phyloP scores from a whole-genome alignment of 2,888 invertebrate species.

The Neocrepidodera transversa region DNA sequence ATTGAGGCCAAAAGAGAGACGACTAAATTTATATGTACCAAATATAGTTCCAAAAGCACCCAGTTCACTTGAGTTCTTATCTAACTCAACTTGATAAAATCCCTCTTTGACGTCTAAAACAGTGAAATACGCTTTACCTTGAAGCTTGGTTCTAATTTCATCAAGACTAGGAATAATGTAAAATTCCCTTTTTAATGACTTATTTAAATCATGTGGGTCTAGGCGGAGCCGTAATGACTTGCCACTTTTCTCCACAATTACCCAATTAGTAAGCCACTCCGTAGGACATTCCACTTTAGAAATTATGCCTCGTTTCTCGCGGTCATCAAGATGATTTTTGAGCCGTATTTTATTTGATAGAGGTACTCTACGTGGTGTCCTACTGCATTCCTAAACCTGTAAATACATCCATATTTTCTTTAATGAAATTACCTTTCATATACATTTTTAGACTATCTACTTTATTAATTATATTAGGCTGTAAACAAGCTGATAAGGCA shows the following conservation, averaged over 20 bases:
- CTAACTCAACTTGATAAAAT: slow-evolving; percentile 40
- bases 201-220: slow-evolving; percentile 32
- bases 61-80: slow-evolving; percentile 27
- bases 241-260: slow-evolving; percentile 26
- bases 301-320: slow-evolving; percentile 34
- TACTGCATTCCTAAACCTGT: too few relatives aligned
- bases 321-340: slow-evolving; percentile 25
- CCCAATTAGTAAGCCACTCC: slow-evolving; percentile 34
- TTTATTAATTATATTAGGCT: too few relatives aligned
- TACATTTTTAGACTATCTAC: too few relatives aligned
- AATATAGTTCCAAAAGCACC: slow-evolving; percentile 40
- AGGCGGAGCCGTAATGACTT: slow-evolving; percentile 27
- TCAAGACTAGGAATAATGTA: slow-evolving; percentile 40
- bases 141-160: slow-evolving; percentile 40
- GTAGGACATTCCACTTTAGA: slow-evolving; percentile 31
- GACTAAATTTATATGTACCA: slow-evolving; percentile 36
- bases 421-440: too few relatives aligned
- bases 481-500: too few relatives aligned
- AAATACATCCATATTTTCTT: too few relatives aligned
- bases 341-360: too few relatives aligned
- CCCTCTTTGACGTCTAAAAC: slow-evolving; percentile 42
- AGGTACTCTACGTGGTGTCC: too few relatives aligned
- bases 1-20: slow-evolving; percentile 44
- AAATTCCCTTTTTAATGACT: slow-evolving; percentile 23
- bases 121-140: slow-evolving; percentile 40